phyloP scores from a whole-genome alignment of 2,888 invertebrate genomes.

The Erpobdella octoculata region DNA sequence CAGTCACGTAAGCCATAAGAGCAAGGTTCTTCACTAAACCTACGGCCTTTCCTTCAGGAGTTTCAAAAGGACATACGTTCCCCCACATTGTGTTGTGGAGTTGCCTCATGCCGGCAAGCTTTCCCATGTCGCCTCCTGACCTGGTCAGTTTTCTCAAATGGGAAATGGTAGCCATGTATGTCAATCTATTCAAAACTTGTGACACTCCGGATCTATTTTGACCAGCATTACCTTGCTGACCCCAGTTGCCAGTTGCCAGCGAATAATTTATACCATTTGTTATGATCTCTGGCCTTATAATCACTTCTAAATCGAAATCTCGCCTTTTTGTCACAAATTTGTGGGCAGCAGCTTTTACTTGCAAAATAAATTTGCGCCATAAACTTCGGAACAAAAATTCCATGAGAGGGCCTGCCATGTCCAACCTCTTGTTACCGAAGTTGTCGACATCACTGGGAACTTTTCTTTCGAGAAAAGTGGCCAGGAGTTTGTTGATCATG shows the following conservation, averaged over 20 bases:
- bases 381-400: constrained; percentile 91
- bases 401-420: constrained; percentile 89
- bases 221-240: constrained; percentile 99
- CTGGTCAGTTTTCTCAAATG: constrained; percentile 96
- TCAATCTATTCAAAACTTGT: constrained; percentile 91
- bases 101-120: constrained; percentile 95
- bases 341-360: constrained; percentile 91
- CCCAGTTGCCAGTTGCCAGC: constrained; percentile 98
- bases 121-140: constrained; percentile 96
- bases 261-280: constrained; percentile 96
- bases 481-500: constrained; percentile 74
- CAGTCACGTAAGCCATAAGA: constrained; percentile 98
- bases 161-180: constrained; percentile 94
- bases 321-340: constrained; percentile 98
- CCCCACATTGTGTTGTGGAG: constrained; percentile 99
- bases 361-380: constrained; percentile 89
- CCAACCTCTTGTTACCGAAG: constrained; percentile 95
- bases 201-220: constrained; percentile 92
- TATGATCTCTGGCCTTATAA: constrained; percentile 92
- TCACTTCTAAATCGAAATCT: constrained; percentile 92
- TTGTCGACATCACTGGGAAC: constrained; percentile 99
- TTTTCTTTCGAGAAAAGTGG: constrained; percentile 68
- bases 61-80: constrained; percentile 99
- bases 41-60: constrained; percentile 71
- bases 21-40: constrained; percentile 97